Evolutionary conservation across 2,113 vertebrate genomes (phyloP), one percentile per base, ranked within the genome.

Genomic region (Pseudois nayaur): DNA sequence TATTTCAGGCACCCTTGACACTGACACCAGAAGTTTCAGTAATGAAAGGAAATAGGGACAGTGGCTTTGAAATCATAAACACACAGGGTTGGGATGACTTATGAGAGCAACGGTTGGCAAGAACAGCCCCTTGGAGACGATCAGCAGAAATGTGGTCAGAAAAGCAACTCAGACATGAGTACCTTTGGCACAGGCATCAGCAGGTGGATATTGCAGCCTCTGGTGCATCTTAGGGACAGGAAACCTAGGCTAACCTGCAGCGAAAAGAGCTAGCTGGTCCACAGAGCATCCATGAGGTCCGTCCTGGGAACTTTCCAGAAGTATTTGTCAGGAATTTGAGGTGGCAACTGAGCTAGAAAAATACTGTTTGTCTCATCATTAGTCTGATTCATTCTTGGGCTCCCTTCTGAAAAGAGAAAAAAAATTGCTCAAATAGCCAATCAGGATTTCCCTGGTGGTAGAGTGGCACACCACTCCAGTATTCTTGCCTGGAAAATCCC

Each of bases 291-390:
- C 0, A 2, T 13, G 25, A 88, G 43, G 71, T 29, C 27, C 40
- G 7, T 14, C 45, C 79, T 25, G 11, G 33, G 17, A 88, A 64
- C 5, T 14, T 19, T 36, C 59, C 31, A 59, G 81, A 91, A 67
- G 33, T 33, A 23, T 91, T 43, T 90, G 10, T 94, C 62, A 59
- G 81, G n/a, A 62, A 82, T 90, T 36, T n/a, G 74, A 92, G 10
- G 25, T 71, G 57, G 29, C 21, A 89, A 43, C 23, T 87, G 60
- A 94, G n/a, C n/a, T 89, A 33, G 78, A 86, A 55, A 81, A 91
- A 89, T 16, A 57, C 6, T 59, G 12, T 15, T 64, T 50, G 19
- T 29, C n/a, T 27, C 17, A 82, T 67, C 60, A 43, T 71, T 64
- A 57, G 33, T 45, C 59, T 94, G 36, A 83, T 79, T 76, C 21